Evolutionary conservation across 2,797 vertebrate species (phyloP), one percentile per base, ranked within the genome.

Genomic region (Leptatherina wallacei): DNA sequence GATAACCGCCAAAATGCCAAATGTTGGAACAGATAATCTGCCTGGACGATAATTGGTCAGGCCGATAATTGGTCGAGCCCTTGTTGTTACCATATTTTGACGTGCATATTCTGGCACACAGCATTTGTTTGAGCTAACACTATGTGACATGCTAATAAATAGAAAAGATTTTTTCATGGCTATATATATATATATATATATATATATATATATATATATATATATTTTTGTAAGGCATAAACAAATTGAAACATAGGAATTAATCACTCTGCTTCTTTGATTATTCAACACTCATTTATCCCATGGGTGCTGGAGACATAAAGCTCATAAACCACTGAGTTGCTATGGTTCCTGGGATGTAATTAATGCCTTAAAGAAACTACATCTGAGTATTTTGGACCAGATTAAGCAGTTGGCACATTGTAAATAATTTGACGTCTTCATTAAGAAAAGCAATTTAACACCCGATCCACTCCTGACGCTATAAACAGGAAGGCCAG

Each of bases 401-500:
- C 59, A 70, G 56, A 80, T 77, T 63, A 74, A 80, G 69, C 54
- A 35, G 65, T 70, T 83, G 77, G 80, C 77, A 64, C 35, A 61
- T 30, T 36, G 69, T 70, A 81, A 83, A 89, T 82, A 79, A 82
- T 82, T 79, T 79, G 82, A 44, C 69, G 69, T 75, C 65, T 82
- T 80, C 61, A 65, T 73, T 32, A 55, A 56, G 62, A 82, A 65
- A 72, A 70, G 75, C 75, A 14, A 79, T 78, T 71, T 82, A 78
- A 81, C 75, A 64, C 73, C 57, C 47, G 68, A 27, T 68, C 54
- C 68, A 40, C 22, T 13, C 57, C 59, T 42, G 62, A 66, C 69
- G 78, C 75, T 71, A 27, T 68, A 52, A 80, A 78, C 73, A 71
- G 85, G 73, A 51, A 3, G 22, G 35, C 77, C 91, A 90, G 90